These are phyloP conservation scores for Pagrus major DNA, from an alignment of 2,113 vertebrate genomes.

Conservation along the genomic window DNA sequence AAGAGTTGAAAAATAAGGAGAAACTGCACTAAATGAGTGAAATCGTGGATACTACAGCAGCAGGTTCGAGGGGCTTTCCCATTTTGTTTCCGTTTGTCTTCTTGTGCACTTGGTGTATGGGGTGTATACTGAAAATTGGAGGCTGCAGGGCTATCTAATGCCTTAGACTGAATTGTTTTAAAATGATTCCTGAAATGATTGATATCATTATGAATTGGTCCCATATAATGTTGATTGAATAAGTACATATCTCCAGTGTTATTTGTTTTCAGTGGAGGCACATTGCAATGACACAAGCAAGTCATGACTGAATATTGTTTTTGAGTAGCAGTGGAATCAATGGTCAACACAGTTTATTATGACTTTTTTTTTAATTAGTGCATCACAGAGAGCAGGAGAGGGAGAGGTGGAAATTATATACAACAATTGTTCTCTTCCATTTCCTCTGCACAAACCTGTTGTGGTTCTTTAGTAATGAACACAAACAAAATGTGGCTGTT, in stretches of 20 bases:
- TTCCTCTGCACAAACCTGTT: too few species aligned
- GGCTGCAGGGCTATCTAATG: not conserved
- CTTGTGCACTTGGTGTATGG: too few species aligned
- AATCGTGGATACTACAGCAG: too few species aligned
- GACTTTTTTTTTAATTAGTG: not conserved
- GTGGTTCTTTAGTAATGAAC: too few species aligned
- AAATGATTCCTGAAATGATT: slow-evolving; percentile 34
- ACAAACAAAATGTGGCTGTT: too few species aligned
- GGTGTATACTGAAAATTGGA: not conserved
- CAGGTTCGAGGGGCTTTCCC: too few species aligned
- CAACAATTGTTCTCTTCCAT: not conserved
- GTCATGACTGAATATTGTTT: not conserved
- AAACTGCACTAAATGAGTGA: too few species aligned
- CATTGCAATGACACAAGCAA: slow-evolving; percentile 44
- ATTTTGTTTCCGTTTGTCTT: too few species aligned
- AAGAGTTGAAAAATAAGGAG: too few species aligned
- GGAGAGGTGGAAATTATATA: too few species aligned
- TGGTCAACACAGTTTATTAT: not conserved
- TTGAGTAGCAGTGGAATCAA: not conserved
- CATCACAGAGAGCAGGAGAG: not conserved
- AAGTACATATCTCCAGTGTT: slow-evolving; percentile 1
- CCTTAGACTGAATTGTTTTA: not conserved
- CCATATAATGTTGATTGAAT: slow-evolving; percentile 15
- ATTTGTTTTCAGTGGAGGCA: slow-evolving; percentile 40
- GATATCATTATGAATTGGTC: slow-evolving; percentile 33